Evolutionary conservation across 2,888 invertebrate genomes (phyloP).

Genomic region (Tenthredo distinguenda): DNA sequence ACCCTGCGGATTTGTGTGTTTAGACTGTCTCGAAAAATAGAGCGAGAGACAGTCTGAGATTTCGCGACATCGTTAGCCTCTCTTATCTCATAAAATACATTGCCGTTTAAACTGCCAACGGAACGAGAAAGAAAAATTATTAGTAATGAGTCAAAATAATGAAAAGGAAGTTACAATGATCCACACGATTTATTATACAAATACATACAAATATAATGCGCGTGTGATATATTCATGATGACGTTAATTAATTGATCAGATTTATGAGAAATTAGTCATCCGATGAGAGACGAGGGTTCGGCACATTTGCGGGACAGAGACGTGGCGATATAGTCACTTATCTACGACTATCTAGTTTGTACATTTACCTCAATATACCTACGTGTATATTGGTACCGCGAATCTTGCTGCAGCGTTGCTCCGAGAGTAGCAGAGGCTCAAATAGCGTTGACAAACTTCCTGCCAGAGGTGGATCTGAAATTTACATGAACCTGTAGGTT

Average conservation of each 20-base stretch:
- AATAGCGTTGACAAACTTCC: slow-evolving; percentile 40
- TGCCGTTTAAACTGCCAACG: too few species aligned
- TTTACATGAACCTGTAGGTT: slow-evolving; percentile 41
- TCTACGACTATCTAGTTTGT: background rate
- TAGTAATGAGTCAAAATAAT: too few species aligned
- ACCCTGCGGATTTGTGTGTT: background rate
- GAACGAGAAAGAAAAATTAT: background rate
- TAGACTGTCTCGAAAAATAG: slow-evolving; percentile 2
- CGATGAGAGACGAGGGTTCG: background rate
- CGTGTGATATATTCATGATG: background rate
- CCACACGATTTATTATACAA: too few species aligned
- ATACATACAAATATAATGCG: too few species aligned
- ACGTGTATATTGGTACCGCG: background rate
- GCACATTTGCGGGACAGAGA: background rate
- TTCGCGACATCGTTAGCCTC: background rate
- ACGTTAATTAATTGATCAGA: background rate
- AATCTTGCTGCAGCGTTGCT: background rate
- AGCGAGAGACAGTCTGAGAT: too few species aligned
- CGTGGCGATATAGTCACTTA: background rate
- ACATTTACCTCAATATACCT: background rate
- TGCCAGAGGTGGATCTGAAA: slow-evolving; percentile 31
- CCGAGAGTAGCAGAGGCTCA: background rate
- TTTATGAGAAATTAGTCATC: background rate
- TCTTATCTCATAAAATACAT: background rate
- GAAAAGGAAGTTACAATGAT: too few species aligned